Base-by-base conservation (phyloP, 2,888 invertebrate species). In the Pandemis corylana region DNA sequence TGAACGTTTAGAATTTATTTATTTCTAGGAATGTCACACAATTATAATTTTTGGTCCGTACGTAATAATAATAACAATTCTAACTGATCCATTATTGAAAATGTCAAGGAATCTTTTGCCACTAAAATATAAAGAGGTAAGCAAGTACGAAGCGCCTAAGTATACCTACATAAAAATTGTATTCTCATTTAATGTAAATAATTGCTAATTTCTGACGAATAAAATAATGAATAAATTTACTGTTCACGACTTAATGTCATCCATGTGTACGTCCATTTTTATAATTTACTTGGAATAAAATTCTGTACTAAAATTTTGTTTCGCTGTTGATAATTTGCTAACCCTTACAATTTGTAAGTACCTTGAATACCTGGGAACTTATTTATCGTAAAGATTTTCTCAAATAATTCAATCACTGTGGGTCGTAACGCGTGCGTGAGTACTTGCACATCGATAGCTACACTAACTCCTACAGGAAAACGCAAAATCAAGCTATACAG, bases 401-500 rank as follows among this genome's bases (percentile, higher is more conserved):
- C 28, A 28, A 51, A 28, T 12, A 67, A 44, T 56, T 10, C 42
- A 44, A 68, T 46, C 59, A 44, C 44, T 15, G 15, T 56, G 51
- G 63, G 36, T 12, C 62, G 13, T n/a, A 66, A 51, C 20, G 56
- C 42, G 42, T 65, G 68, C 56, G 64, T 51, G 68, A 7, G 46
- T 46, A 9, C 64, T 56, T 36, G n/a, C 49, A 36, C n/a, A 70
- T 59, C 61, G 44, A 12, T 61, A 53, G 41, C 68, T 20, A 42
- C 36, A 69, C 75, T 71, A 75, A 75, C 64, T 75, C 82, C 82
- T 83, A 85, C 87, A 91, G 90, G 91, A 91, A 92, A 92, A 92
- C 80, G 69, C 78, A 87, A 84, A 90, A 88, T 81, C 49, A 56
- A 86, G 87, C 83, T 87, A 89, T 90, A 89, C 85, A 87, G 85